These are phyloP conservation scores for Aspiorhynchus laticeps DNA, from an alignment of 2,113 vertebrate genomes.

Conservation along the genomic window DNA sequence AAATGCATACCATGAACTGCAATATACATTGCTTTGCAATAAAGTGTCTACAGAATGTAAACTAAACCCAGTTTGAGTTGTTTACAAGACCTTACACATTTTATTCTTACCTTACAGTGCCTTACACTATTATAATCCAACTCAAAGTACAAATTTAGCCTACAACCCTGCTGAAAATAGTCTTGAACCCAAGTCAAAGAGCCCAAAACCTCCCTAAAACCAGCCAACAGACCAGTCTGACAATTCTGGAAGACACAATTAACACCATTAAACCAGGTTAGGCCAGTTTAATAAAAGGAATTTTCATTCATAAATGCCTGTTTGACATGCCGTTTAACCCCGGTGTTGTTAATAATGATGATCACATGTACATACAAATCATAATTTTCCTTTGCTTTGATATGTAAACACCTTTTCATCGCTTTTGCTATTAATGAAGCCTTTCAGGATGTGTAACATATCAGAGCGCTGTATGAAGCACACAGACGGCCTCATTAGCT, in stretches of 20 bases:
- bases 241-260: background rate
- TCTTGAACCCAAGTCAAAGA: background rate
- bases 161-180: background rate
- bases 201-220: background rate
- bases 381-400: background rate
- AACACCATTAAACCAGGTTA: background rate
- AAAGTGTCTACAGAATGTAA: background rate
- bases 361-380: background rate
- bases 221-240: background rate
- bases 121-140: background rate
- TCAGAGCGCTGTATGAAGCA: background rate
- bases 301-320: slow-evolving; percentile 17
- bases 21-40: background rate
- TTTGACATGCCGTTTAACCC: slow-evolving; percentile 6
- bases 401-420: slow-evolving; percentile 6
- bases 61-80: background rate
- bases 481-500: slow-evolving; percentile 9
- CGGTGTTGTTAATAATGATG: background rate
- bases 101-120: background rate
- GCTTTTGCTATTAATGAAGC: slow-evolving; percentile 1
- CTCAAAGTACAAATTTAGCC: background rate
- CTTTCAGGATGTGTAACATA: slow-evolving; percentile 19
- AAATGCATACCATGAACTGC: background rate
- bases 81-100: background rate
- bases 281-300: background rate